phyloP scores from a whole-genome alignment of 2,797 vertebrate genomes.

The Poecilia velifera region DNA sequence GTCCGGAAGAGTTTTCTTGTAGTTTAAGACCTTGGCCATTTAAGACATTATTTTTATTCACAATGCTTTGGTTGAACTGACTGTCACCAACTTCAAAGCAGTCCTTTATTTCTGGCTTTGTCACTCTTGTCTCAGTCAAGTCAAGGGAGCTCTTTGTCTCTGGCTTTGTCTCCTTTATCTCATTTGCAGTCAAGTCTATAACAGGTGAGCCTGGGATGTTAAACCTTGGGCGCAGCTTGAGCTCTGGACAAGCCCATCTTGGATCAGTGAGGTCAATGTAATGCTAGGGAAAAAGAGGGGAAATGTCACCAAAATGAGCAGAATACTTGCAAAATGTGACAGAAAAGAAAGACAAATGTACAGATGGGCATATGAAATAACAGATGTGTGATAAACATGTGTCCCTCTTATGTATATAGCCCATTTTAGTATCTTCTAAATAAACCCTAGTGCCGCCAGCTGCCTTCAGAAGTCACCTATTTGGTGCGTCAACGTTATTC shows the following conservation, averaged over 20 bases:
- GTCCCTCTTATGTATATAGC: neutral
- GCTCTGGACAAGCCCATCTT: constrained; percentile 41
- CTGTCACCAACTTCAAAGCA: constrained; percentile 3
- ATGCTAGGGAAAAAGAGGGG: constrained; percentile 42
- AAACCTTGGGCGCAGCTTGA: constrained; percentile 32
- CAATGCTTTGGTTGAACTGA: neutral
- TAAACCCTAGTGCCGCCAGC: neutral
- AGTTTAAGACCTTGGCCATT: neutral
- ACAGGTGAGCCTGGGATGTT: constrained; percentile 17
- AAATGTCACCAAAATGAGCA: constrained; percentile 3
- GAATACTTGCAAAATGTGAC: neutral
- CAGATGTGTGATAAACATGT: neutral
- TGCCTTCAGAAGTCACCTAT: neutral
- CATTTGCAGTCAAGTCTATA: constrained; percentile 61
- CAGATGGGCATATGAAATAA: neutral
- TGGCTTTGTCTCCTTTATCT: neutral
- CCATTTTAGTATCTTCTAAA: neutral
- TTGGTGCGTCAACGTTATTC: neutral
- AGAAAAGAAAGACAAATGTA: neutral
- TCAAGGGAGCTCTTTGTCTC: constrained; percentile 23
- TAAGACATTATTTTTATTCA: constrained; percentile 8
- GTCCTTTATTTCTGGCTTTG: neutral
- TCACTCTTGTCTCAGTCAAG: constrained; percentile 13
- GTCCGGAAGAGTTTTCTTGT: neutral
- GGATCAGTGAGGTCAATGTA: constrained; percentile 68